Evolutionary conservation across 2,888 invertebrate genomes (phyloP), one percentile per base, ranked within the genome.

Genomic region (Epinotia brunnichana): DNA sequence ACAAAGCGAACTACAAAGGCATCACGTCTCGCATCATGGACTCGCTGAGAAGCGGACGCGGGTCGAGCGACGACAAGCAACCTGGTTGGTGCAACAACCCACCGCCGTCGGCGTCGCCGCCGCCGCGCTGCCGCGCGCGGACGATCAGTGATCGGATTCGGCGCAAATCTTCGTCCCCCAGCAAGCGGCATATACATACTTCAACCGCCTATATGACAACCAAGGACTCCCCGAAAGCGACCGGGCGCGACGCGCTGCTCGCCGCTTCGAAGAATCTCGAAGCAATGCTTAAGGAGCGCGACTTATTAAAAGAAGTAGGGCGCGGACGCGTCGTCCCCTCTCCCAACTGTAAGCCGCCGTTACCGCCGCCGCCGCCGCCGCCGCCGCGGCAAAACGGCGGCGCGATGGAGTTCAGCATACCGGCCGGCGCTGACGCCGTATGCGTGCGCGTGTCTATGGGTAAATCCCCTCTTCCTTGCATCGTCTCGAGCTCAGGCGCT

Each of bases 381-480:
- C 19, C 53, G 13, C 62, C 48, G 48, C 21, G 48, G 21, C 21
- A 35, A 1, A 71, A 70, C 61, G 75, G 76, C 29, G 68, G 74
- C 19, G 63, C 63, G 15, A 51, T 74, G 59, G 76, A 74, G 56
- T 74, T 71, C 54, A 67, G 73, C 21, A 71, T 74, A 10, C 74
- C 73, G 10, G 62, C 75, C 13, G 69, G 70, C 15, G 63, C 69
- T 48, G 69, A 69, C 17, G 73, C 69, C 15, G 69, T 66, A 5
- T 66, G 61, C 51, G 69, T 60, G 13, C 70, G 74, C 7, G 76
- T 69, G 19, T 74, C 76, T 4, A 63, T 73, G 59, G 78, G 76
- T 29, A 56, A 64, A 17, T 17, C 17, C 9, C 35, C 35, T 35
- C 7, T 35, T 35, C 0, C 7, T 35, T 35, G 35, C 35, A 35